Base-by-base conservation (phyloP, 1,140 invertebrate species). In the Calycopis cecrops region DNA sequence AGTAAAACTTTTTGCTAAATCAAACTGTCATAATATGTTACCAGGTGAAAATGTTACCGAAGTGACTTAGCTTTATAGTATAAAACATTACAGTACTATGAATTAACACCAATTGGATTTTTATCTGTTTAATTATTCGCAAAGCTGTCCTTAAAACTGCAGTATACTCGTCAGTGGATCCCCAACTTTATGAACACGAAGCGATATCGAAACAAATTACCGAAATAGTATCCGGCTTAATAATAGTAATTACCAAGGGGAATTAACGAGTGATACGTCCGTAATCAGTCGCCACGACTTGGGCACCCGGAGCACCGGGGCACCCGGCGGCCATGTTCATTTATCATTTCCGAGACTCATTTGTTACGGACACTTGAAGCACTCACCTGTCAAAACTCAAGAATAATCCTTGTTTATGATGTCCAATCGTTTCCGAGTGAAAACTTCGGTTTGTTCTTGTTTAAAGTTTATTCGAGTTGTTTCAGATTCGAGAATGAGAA, bases 331-430 rank as follows among this genome's bases (percentile, higher is more conserved):
- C 44, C 48, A 34, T 34, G 21, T 57, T 57, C 55, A 61, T 61
- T 61, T 56, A 53, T 57, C 59, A 61, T 57, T 38, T 35, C 28
- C 40, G 44, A 52, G 16, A 52, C 49, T 14, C 55, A 57, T 57
- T 57, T 54, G 59, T 61, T 57, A 6, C 55, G 35, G 28, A 16
- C 50, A 35, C 42, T 40, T 59, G 35, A 35, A 57, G 51, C 50
- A 54, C 51, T 53, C 55, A 61, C 59, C 59, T 61, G 59, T 62
- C 59, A 62, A 62, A 62, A 60, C 59, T 60, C 38, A 14, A 9
- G 49, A 50, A 48, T 48, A 57, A 52, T 48, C 35, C 53, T 60
- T 60, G 59, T 49, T 56, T 60, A 60, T 56, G 37, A 47, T 49
- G 57, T 59, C 57, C 52, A 54, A 54, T 54, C 21, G 42, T 58